phyloP scores from a whole-genome alignment of 1,140 invertebrate species.

The Octopus bimaculoides region DNA sequence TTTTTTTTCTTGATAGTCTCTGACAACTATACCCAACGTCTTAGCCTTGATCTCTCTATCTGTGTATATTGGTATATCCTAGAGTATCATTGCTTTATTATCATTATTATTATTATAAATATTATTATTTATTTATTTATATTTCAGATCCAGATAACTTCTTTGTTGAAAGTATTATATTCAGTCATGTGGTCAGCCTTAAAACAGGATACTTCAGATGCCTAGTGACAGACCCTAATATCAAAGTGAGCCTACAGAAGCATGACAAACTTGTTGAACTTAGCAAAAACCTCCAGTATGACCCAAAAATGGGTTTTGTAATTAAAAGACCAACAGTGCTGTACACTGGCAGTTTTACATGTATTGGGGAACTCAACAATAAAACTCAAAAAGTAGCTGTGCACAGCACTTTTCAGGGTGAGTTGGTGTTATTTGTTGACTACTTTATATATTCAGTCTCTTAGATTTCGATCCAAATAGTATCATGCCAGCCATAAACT shows the following conservation, averaged over 20 bases:
- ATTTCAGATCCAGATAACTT: slow-evolving; percentile 31
- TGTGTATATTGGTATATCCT: too few species aligned
- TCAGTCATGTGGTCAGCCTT: slow-evolving; percentile 18
- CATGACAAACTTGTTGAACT: not conserved
- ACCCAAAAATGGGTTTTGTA: slow-evolving; percentile 31
- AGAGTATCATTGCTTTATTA: too few species aligned
- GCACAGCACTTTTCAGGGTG: not conserved
- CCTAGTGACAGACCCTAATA: slow-evolving; percentile 28
- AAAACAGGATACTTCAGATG: slow-evolving; percentile 22
- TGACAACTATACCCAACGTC: too few species aligned
- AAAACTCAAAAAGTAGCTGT: not conserved
- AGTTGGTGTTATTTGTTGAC: too few species aligned
- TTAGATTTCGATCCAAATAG: too few species aligned
- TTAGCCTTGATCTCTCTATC: too few species aligned
- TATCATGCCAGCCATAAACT: too few species aligned
- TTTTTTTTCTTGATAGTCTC: too few species aligned
- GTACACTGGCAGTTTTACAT: slow-evolving; percentile 26
- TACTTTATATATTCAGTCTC: too few species aligned
- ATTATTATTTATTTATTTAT: slow-evolving; percentile 3
- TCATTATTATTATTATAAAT: too few species aligned
- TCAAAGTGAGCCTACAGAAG: slow-evolving; percentile 27
- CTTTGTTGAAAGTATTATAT: slow-evolving; percentile 14
- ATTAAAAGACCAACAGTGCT: slow-evolving; percentile 24
- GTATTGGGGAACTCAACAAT: slow-evolving; percentile 19
- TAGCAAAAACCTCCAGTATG: slow-evolving; percentile 24